Evolutionary conservation across 2,888 invertebrate genomes (phyloP).

Genomic region (Amblyteles armatorius): DNA sequence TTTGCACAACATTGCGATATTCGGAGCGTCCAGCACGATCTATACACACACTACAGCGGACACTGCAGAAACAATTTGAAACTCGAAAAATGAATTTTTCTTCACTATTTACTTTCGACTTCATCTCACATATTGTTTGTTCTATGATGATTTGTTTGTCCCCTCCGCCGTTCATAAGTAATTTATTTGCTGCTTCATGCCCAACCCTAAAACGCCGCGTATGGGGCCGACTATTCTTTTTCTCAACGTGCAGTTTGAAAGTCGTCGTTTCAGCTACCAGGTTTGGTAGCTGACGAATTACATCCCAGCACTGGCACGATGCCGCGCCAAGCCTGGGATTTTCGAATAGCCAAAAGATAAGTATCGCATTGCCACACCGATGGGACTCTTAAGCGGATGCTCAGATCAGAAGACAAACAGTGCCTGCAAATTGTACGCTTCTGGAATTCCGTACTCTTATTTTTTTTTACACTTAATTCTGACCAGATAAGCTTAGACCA

Average conservation of each 20-base stretch:
- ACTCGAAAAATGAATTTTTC: conserved; percentile 14
- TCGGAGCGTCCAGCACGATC: background rate
- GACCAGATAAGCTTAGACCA: no score
- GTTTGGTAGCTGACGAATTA: no score
- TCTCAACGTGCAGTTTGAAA: no score
- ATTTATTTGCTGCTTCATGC: background rate
- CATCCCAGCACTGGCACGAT: no score
- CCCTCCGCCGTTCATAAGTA: background rate
- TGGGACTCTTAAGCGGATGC: no score
- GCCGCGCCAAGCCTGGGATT: no score
- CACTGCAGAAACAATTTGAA: conserved; percentile 12
- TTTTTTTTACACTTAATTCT: no score
- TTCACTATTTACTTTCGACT: background rate
- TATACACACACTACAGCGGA: background rate
- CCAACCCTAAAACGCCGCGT: background rate
- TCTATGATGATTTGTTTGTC: background rate
- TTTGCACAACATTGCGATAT: conserved; percentile 15
- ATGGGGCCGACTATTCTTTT: no score
- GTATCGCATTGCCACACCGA: no score
- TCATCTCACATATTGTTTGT: background rate
- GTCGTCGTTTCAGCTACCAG: no score
- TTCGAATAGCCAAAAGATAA: no score
- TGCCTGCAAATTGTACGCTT: background rate
- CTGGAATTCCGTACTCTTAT: background rate
- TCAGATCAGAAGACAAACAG: background rate